Conservation (phyloP, 1,140 invertebrate genomes). For the Temnothorax longispinosus region DNA sequence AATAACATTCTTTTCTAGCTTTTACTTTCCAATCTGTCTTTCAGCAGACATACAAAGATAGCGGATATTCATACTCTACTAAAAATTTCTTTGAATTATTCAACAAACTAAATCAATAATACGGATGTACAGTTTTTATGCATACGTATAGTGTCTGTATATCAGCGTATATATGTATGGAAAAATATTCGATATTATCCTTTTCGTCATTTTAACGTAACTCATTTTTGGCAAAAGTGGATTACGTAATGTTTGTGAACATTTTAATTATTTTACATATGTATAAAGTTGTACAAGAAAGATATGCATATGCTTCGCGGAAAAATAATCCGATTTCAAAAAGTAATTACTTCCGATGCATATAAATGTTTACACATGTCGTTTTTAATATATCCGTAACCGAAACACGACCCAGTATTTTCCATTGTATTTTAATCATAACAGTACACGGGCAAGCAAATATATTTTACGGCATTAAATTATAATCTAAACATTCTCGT, state of each 20-base stretch:
- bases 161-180: not conserved
- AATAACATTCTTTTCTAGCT: conserved; percentile 20
- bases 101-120: conserved; percentile 17
- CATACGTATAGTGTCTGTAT: not conserved
- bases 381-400: conserved; percentile 29
- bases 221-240: conserved; percentile 20
- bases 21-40: conserved; percentile 9
- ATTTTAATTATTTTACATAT: conserved; percentile 35
- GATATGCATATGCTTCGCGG: not conserved
- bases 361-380: conserved; percentile 42
- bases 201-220: conserved; percentile 12
- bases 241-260: not conserved
- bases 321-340: conserved; percentile 49
- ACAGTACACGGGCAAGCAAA: not conserved
- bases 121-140: not conserved
- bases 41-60: not conserved
- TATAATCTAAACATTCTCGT: conserved; percentile 30
- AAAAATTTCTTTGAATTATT: conserved; percentile 52
- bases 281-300: conserved; percentile 4
- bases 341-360: conserved; percentile 52
- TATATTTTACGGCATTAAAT: conserved; percentile 19
- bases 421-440: conserved; percentile 40
- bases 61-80: not conserved
- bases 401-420: conserved; percentile 30
- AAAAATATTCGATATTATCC: conserved; percentile 26